Evolutionary conservation across 2,113 vertebrate species (phyloP).

Genomic region (Turnix velox): DNA sequence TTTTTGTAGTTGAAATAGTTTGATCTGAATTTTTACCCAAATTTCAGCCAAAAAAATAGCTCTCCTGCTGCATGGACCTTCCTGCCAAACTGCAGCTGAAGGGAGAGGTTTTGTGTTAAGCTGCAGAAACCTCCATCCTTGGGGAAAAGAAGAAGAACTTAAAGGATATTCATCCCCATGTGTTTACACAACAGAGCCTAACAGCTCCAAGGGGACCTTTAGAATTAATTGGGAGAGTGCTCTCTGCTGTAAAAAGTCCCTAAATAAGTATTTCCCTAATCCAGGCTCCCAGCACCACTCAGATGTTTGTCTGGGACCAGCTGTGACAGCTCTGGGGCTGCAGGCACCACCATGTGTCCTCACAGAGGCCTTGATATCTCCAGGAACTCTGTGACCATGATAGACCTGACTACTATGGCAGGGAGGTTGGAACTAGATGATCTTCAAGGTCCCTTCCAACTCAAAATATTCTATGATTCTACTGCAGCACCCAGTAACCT

Average conservation of each 20-base stretch:
- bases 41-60: slow-evolving; percentile 6
- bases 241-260: slow-evolving; percentile 68
- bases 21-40: background rate
- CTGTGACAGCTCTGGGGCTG: background rate
- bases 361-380: fast-evolving
- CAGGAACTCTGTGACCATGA: fast-evolving
- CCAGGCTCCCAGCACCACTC: slow-evolving; percentile 23
- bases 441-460: too few relatives aligned
- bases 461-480: too few relatives aligned
- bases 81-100: slow-evolving; percentile 20
- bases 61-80: slow-evolving; percentile 13
- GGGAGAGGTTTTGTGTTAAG: background rate
- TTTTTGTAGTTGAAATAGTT: background rate
- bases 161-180: background rate
- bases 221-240: slow-evolving; percentile 59
- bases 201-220: slow-evolving; percentile 56
- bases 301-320: background rate
- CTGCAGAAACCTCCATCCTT: slow-evolving; percentile 29
- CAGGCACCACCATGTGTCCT: fast-evolving
- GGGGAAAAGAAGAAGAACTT: slow-evolving; percentile 43
- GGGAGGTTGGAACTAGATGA: too few relatives aligned
- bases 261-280: slow-evolving; percentile 60
- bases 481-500: background rate
- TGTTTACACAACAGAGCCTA: slow-evolving; percentile 63
- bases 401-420: background rate